Evolutionary conservation across 2,888 invertebrate species (phyloP).

Genomic region (Cetonia aurata): DNA sequence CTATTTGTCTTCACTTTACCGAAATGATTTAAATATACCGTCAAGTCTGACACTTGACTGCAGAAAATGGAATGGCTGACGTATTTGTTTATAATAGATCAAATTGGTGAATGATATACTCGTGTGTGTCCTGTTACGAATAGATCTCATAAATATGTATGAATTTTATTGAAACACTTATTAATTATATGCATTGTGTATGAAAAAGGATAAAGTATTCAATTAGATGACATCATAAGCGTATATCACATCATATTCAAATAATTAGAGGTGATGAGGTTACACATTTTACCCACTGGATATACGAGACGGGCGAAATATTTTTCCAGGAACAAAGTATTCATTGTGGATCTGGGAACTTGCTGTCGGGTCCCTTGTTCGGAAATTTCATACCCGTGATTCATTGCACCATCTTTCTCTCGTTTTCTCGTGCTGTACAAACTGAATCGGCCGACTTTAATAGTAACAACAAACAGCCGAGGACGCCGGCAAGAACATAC

Average conservation of each 20-base stretch:
- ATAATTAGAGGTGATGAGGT: conserved; percentile 27
- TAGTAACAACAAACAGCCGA: conserved; percentile 19
- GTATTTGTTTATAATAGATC: background rate
- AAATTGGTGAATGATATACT: conserved; percentile 16
- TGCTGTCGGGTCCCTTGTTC: conserved; percentile 21
- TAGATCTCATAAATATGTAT: background rate
- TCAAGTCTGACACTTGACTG: no score
- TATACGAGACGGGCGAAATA: conserved; percentile 20
- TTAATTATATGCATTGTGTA: background rate
- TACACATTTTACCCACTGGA: conserved; percentile 3
- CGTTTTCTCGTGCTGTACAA: conserved; percentile 19
- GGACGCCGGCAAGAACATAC: conserved; percentile 1
- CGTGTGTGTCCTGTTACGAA: background rate
- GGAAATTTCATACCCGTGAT: conserved; percentile 30
- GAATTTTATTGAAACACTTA: background rate
- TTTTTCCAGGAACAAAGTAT: conserved; percentile 20
- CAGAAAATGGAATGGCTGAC: no score
- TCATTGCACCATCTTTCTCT: conserved; percentile 25
- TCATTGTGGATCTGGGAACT: conserved; percentile 29
- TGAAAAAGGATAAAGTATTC: conserved; percentile 11
- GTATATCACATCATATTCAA: conserved; percentile 19
- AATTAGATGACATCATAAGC: conserved; percentile 31
- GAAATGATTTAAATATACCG: no score
- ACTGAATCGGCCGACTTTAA: conserved; percentile 6
- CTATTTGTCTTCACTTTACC: no score